Conservation (phyloP, 1,140 invertebrate genomes). For the Dinoponera quadriceps region DNA sequence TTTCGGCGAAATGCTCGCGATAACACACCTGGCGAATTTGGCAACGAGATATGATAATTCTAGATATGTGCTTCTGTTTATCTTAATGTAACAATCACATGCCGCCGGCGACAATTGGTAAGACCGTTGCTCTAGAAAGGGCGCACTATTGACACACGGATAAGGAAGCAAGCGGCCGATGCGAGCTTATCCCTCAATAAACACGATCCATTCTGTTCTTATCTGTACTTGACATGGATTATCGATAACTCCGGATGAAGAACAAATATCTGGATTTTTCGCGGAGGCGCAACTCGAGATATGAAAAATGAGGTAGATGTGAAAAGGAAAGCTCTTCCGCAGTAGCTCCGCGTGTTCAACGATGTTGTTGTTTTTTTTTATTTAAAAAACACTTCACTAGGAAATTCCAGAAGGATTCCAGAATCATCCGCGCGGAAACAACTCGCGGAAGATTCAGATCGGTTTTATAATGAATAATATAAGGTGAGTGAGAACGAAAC, state of each 20-base stretch:
- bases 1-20: background rate
- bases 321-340: too few species aligned
- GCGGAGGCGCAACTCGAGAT: background rate
- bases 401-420: too few species aligned
- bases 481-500: too few species aligned
- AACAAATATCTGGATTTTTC: constrained; percentile 2
- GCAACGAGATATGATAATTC: background rate
- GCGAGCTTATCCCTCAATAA: background rate
- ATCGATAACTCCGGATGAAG: background rate
- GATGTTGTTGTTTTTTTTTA: too few species aligned
- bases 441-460: background rate
- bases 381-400: too few species aligned
- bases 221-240: background rate
- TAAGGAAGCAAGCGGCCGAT: background rate
- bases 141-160: background rate
- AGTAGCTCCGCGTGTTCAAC: too few species aligned
- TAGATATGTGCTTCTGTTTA: background rate
- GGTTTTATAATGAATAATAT: background rate
- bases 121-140: background rate
- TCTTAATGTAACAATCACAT: background rate
- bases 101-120: background rate
- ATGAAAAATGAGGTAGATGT: too few species aligned
- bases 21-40: background rate
- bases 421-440: too few species aligned
- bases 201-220: background rate